These are phyloP conservation scores for Drosophila tripunctata DNA, from an alignment of 2,888 invertebrate species.

Conservation along the genomic window DNA sequence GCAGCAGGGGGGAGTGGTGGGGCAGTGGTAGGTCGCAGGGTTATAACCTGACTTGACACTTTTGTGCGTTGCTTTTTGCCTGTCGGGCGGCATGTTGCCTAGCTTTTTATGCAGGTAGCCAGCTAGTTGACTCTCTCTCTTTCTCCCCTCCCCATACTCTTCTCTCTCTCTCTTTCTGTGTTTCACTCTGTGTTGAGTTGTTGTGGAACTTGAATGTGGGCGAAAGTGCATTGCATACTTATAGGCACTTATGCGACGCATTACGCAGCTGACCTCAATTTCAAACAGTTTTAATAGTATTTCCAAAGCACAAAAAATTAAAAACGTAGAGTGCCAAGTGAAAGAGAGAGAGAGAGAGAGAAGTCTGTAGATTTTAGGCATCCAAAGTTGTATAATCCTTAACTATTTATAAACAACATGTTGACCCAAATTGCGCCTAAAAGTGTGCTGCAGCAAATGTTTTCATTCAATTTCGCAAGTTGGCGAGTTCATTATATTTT, in stretches of 20 bases:
- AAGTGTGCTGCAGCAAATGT: slow-evolving; percentile 32
- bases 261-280: slow-evolving; percentile 71
- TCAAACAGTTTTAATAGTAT: slow-evolving; percentile 52
- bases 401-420: slow-evolving; percentile 31
- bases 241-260: slow-evolving; percentile 72
- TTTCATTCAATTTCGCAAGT: slow-evolving; percentile 57
- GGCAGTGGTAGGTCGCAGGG: too few relatives aligned
- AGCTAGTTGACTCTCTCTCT: background rate
- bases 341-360: background rate
- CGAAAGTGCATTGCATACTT: slow-evolving; percentile 74
- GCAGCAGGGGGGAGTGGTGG: too few relatives aligned
- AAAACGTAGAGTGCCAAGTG: background rate
- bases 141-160: too few relatives aligned
- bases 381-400: slow-evolving; percentile 7
- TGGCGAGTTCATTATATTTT: slow-evolving; percentile 60
- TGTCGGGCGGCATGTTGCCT: slow-evolving; percentile 42
- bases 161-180: background rate
- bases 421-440: slow-evolving; percentile 36
- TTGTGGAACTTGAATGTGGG: slow-evolving; percentile 8
- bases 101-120: slow-evolving; percentile 3
- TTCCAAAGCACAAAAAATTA: slow-evolving; percentile 25
- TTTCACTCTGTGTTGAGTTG: background rate
- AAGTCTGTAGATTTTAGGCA: slow-evolving; percentile 7
- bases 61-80: slow-evolving; percentile 65
- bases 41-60: slow-evolving; percentile 67